These are phyloP conservation scores for Mastacembelus armatus DNA, from an alignment of 2,797 vertebrate genomes.

Conservation along the genomic window DNA sequence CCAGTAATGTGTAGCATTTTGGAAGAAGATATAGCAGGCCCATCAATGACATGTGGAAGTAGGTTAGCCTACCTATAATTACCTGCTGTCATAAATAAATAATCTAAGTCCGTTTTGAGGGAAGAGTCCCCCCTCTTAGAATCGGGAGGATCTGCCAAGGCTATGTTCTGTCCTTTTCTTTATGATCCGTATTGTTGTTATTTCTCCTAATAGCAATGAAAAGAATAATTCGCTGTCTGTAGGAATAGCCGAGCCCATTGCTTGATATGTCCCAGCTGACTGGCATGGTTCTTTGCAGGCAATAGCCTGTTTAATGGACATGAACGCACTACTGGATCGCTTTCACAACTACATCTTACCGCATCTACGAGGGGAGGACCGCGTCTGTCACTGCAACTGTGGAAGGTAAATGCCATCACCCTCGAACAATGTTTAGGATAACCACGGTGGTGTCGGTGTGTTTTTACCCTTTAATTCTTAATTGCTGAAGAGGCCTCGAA, in stretches of 20 bases:
- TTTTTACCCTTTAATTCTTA: constrained; percentile 56
- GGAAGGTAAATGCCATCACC: constrained; percentile 91
- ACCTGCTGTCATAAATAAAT: constrained; percentile 79
- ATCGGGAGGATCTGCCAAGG: constrained; percentile 55
- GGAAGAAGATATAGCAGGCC: constrained; percentile 43
- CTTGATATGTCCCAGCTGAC: constrained; percentile 85
- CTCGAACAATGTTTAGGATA: constrained; percentile 31
- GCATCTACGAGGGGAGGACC: constrained; percentile 98
- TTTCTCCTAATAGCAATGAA: constrained; percentile 21
- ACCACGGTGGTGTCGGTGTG: constrained; percentile 37
- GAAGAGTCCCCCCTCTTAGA: constrained; percentile 59
- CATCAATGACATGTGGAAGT: constrained; percentile 72
- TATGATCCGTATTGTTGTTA: constrained; percentile 27
- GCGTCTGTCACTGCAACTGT: constrained; percentile 99
- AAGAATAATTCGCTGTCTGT: constrained; percentile 56
- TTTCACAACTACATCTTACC: constrained; percentile 99
- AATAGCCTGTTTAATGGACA: constrained; percentile 99
- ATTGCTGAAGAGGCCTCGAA: constrained; percentile 76
- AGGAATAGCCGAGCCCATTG: constrained; percentile 68
- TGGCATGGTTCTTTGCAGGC: constrained; percentile 93
- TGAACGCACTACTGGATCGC: constrained; percentile 99
- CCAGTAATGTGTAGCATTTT: constrained; percentile 25
- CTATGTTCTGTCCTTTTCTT: constrained; percentile 32
- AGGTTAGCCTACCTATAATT: constrained; percentile 75
- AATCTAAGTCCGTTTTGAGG: constrained; percentile 64